Percentiles rank a stretch among this genome's conserved stretches.
These are phyloP conservation scores for Mystacornis crossleyi DNA, from an alignment of 2,113 vertebrate genomes.

Conservation along the genomic window DNA sequence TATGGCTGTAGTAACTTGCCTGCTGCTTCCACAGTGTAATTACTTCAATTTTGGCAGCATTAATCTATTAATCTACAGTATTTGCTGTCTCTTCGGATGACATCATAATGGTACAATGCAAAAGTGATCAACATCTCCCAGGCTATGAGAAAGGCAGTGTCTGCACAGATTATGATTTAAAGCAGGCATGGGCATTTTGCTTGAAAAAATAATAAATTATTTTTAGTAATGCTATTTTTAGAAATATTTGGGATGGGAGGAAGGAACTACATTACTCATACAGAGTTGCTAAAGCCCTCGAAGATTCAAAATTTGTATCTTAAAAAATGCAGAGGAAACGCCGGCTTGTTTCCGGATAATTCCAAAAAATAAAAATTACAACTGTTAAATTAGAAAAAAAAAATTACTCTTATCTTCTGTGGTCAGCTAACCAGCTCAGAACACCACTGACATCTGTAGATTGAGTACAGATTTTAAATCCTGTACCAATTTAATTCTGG, in stretches of 20 bases:
- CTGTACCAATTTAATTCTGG: neutral
- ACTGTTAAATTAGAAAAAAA: neutral
- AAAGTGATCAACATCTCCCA: conserved; percentile 19
- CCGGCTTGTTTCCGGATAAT: neutral
- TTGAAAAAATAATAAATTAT: neutral
- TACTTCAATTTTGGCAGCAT: conserved; percentile 55
- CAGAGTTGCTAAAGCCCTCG: neutral
- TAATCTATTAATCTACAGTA: conserved; percentile 37
- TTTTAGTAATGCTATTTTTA: neutral
- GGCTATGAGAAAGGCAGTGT: neutral
- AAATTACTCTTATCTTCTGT: neutral
- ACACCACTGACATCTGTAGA: neutral
- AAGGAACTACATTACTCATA: neutral
- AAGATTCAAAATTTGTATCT: neutral
- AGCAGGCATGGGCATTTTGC: neutral
- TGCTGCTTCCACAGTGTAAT: conserved; percentile 37
- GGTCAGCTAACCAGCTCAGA: neutral
- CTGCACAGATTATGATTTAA: neutral
- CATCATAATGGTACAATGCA: neutral
- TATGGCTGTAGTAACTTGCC: conserved; percentile 54
- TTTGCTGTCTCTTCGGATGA: conserved; percentile 39
- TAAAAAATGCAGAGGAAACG: neutral
- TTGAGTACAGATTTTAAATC: neutral
- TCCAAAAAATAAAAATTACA: neutral
- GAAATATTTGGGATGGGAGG: neutral